These are phyloP conservation scores for Bibio marci DNA, from an alignment of 2,888 invertebrate genomes.

Conservation along the genomic window DNA sequence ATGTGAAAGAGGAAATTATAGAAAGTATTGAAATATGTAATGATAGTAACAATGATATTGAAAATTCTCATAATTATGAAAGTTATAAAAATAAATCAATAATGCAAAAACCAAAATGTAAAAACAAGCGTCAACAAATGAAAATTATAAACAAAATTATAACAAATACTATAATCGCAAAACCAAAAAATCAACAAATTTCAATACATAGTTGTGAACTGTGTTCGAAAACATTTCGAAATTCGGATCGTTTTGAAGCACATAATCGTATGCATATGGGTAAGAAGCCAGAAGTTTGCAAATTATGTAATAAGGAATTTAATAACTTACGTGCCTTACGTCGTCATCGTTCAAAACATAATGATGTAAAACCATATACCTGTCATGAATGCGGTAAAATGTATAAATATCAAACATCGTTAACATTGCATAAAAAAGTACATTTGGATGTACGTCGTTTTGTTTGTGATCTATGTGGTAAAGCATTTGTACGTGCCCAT, in stretches of 20 bases:
- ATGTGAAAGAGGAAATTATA: too few species aligned
- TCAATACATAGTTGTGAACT: constrained; percentile 5
- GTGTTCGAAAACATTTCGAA: constrained; percentile 6
- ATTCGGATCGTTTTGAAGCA: constrained; percentile 7
- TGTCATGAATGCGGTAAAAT: constrained; percentile 10
- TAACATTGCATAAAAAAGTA: constrained; percentile 30
- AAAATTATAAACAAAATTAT: too few species aligned
- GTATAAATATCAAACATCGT: constrained; percentile 23
- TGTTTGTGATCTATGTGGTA: constrained; percentile 30
- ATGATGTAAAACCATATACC: constrained; percentile 6
- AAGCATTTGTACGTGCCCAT: constrained; percentile 19
- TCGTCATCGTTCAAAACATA: constrained; percentile 20
- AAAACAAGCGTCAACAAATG: too few species aligned
- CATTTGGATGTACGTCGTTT: constrained; percentile 30
- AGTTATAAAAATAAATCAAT: too few species aligned
- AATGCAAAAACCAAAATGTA: too few species aligned
- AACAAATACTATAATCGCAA: too few species aligned
- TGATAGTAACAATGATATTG: too few species aligned
- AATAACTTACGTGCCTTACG: constrained; percentile 31
- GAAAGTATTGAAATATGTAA: too few species aligned
- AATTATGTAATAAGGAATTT: constrained; percentile 26
- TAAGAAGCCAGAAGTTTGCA: constrained; percentile 11
- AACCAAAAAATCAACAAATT: too few species aligned
- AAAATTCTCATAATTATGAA: too few species aligned
- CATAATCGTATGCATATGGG: constrained; percentile 8